Percentiles rank a stretch among this genome's conserved stretches.
phyloP scores from a whole-genome alignment of 2,113 vertebrate genomes.

The Anser brachyrhynchus region DNA sequence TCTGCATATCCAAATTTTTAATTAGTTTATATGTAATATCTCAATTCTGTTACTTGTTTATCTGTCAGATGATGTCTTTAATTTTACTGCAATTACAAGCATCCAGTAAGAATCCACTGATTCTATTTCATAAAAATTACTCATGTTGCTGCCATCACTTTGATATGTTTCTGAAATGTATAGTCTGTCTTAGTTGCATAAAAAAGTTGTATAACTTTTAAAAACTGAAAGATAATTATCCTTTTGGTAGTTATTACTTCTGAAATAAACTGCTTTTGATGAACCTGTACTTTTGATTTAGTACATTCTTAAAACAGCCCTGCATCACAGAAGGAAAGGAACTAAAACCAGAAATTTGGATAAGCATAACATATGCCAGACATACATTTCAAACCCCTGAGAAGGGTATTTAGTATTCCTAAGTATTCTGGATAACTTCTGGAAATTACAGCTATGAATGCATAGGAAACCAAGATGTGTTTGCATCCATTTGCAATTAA shows the following conservation, averaged over 20 bases:
- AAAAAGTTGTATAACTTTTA: neutral
- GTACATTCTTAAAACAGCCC: neutral
- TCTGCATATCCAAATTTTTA: too few species aligned
- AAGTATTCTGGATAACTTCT: neutral
- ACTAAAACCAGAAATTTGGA: rapidly evolving
- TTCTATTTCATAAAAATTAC: neutral
- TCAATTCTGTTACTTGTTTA: neutral
- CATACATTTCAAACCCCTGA: neutral
- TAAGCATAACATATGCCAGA: too few species aligned
- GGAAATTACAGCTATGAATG: neutral
- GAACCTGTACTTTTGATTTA: neutral
- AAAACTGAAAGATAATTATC: neutral
- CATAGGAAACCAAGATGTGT: neutral
- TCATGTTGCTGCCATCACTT: neutral
- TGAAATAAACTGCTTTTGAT: neutral
- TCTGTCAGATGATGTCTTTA: neutral
- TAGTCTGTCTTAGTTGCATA: neutral
- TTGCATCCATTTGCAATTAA: neutral
- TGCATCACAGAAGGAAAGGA: neutral
- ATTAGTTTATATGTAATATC: neutral
- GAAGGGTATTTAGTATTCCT: neutral
- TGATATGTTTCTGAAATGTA: neutral
- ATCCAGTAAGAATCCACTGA: neutral
- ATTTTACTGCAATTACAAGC: neutral
- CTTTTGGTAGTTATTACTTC: neutral